These are phyloP conservation scores for Hesperophylax magnus DNA, from an alignment of 1,140 invertebrate genomes.

Conservation along the genomic window DNA sequence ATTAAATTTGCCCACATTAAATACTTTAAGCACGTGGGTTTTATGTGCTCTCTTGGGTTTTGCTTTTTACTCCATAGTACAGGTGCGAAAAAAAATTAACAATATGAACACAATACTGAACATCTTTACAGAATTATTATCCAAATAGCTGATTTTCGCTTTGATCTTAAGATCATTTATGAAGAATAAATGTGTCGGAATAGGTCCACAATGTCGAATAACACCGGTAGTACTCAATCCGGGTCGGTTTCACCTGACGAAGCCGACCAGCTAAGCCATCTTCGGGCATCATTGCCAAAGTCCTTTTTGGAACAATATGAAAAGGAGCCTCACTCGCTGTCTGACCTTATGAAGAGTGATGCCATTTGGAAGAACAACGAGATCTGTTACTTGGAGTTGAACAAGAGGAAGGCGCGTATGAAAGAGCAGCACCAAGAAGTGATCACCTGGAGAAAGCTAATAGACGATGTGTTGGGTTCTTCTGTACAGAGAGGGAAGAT, in stretches of 20 bases:
- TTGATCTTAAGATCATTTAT: too few species aligned
- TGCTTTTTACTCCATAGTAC: too few species aligned
- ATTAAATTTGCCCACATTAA: too few species aligned
- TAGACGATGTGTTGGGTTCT: constrained; percentile 67
- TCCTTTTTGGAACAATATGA: constrained; percentile 52
- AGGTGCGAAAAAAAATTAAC: too few species aligned
- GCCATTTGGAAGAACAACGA: constrained; percentile 65
- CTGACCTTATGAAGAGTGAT: constrained; percentile 61
- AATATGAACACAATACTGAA: too few species aligned
- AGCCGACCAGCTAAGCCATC: background rate
- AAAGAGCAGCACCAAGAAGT: constrained; percentile 60
- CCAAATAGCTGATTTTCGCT: too few species aligned
- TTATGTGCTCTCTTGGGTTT: too few species aligned
- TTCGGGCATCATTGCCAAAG: background rate
- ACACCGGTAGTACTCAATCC: constrained; percentile 14
- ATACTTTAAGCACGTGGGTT: too few species aligned
- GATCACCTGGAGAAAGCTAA: constrained; percentile 67
- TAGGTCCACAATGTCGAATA: constrained; percentile 50
- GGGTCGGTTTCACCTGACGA: constrained; percentile 46
- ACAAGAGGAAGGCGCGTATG: constrained; percentile 70
- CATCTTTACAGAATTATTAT: too few species aligned
- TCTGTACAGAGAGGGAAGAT: constrained; percentile 88
- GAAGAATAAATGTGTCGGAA: constrained; percentile 4
- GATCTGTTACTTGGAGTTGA: constrained; percentile 71
- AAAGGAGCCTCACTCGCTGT: constrained; percentile 59